Evolutionary conservation across 2,888 invertebrate species (phyloP).

Genomic region (Ophion costatus): DNA sequence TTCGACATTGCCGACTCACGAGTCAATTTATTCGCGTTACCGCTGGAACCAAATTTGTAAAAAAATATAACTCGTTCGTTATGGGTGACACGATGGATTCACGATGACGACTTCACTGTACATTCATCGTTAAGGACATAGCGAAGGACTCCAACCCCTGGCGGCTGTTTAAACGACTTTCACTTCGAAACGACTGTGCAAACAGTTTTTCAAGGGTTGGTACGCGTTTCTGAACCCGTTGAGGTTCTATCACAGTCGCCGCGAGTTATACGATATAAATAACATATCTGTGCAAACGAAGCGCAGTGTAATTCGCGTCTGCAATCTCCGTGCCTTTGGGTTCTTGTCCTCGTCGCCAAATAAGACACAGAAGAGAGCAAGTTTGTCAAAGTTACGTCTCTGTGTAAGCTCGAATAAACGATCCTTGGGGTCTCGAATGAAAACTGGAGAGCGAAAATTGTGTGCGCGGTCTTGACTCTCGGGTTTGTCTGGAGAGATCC

Average conservation of each 20-base stretch:
- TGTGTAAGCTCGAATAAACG: constrained; percentile 55
- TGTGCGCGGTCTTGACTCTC: constrained; percentile 18
- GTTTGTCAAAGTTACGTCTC: constrained; percentile 49
- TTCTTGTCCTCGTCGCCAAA: constrained; percentile 13
- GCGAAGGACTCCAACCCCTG: too few relatives aligned
- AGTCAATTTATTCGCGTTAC: background rate
- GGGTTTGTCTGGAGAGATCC: constrained; percentile 6
- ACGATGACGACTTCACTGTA: too few relatives aligned
- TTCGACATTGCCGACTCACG: background rate
- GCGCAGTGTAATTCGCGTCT: constrained; percentile 17
- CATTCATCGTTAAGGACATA: too few relatives aligned
- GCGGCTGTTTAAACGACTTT: too few relatives aligned
- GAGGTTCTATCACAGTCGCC: background rate
- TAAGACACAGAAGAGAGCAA: constrained; percentile 23
- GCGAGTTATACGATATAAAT: constrained; percentile 11
- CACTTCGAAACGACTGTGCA: background rate
- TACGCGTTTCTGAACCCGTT: background rate
- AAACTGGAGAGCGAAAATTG: constrained; percentile 44
- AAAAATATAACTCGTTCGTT: too few relatives aligned
- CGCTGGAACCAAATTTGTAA: background rate
- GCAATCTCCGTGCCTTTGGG: background rate
- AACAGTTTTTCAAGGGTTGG: background rate
- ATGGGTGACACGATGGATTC: too few relatives aligned
- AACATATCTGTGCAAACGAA: constrained; percentile 6
- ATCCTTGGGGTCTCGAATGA: constrained; percentile 37